Percentiles rank a stretch among this genome's conserved stretches.
phyloP scores from a whole-genome alignment of 2,797 vertebrate species.

The Myripristis murdjan region DNA sequence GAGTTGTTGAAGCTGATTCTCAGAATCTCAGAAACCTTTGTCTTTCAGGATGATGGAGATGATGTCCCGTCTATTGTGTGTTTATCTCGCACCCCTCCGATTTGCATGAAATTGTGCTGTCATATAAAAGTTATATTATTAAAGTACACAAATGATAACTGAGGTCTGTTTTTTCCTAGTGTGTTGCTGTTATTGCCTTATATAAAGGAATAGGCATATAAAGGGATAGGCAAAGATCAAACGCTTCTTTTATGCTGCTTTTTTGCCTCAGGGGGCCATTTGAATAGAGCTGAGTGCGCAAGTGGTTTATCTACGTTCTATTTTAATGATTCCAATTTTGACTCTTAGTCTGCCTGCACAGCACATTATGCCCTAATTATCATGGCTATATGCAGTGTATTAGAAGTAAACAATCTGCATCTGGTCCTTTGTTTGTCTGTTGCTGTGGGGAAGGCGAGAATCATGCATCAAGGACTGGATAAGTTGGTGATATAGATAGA shows the following conservation, averaged over 20 bases:
- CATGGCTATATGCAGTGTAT: neutral
- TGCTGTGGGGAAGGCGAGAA: neutral
- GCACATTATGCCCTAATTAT: constrained; percentile 48
- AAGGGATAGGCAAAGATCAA: constrained; percentile 55
- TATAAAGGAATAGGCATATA: constrained; percentile 29
- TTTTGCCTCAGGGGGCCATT: constrained; percentile 60
- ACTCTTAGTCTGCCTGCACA: constrained; percentile 30
- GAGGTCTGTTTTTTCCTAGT: constrained; percentile 27
- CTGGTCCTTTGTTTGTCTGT: constrained; percentile 13
- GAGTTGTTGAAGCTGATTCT: neutral
- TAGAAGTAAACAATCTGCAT: constrained; percentile 22
- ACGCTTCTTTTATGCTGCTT: constrained; percentile 46
- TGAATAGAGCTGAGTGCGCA: constrained; percentile 75
- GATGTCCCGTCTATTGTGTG: constrained; percentile 15
- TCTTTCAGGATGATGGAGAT: constrained; percentile 9
- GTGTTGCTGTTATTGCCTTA: constrained; percentile 32
- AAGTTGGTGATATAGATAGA: constrained; percentile 11
- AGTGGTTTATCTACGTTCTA: constrained; percentile 59
- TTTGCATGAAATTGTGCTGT: constrained; percentile 42
- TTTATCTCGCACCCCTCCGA: constrained; percentile 13
- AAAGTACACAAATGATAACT: constrained; percentile 56
- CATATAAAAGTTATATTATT: constrained; percentile 59
- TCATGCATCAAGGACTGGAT: neutral
- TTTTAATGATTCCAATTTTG: constrained; percentile 59
- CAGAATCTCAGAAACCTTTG: neutral